Evolutionary conservation across 2,797 vertebrate species (phyloP).

Genomic region (Betta splendens): DNA sequence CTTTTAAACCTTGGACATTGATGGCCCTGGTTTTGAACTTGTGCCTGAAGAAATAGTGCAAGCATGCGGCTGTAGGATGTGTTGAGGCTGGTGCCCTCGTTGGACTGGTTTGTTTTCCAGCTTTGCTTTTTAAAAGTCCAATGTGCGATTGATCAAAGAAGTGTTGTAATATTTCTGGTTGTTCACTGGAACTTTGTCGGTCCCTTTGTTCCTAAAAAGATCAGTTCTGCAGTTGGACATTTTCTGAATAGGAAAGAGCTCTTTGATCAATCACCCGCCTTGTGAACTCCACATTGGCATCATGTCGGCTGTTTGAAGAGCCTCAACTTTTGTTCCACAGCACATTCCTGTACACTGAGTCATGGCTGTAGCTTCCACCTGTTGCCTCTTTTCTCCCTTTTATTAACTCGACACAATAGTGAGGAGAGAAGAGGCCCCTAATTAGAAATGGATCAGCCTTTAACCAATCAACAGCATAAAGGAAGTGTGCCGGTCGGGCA

Average conservation of each 20-base stretch:
- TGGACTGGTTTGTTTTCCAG: slow-evolving; percentile 26
- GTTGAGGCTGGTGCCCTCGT: slow-evolving; percentile 7
- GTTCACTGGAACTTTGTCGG: no score
- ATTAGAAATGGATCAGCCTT: slow-evolving; percentile 65
- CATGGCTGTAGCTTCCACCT: slow-evolving; percentile 55
- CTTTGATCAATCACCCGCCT: slow-evolving; percentile 27
- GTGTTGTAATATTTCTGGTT: neutral
- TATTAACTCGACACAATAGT: slow-evolving; percentile 52
- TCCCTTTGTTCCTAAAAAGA: no score
- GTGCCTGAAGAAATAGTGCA: no score
- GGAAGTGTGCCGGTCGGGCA: slow-evolving; percentile 33
- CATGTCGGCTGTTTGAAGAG: slow-evolving; percentile 6
- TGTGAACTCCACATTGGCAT: slow-evolving; percentile 27
- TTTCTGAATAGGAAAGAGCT: neutral
- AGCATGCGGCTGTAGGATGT: slow-evolving; percentile 7
- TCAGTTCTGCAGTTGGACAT: no score
- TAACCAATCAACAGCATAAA: slow-evolving; percentile 32
- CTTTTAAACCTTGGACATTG: no score
- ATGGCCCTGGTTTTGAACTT: no score
- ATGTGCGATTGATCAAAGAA: slow-evolving; percentile 49
- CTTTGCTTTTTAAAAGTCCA: slow-evolving; percentile 31
- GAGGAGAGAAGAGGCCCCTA: slow-evolving; percentile 46
- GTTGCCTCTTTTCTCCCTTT: slow-evolving; percentile 58
- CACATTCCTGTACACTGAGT: slow-evolving; percentile 27
- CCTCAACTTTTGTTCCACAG: slow-evolving; percentile 27